Conservation (phyloP, 2,113 vertebrate species). For the Naja naja region DNA sequence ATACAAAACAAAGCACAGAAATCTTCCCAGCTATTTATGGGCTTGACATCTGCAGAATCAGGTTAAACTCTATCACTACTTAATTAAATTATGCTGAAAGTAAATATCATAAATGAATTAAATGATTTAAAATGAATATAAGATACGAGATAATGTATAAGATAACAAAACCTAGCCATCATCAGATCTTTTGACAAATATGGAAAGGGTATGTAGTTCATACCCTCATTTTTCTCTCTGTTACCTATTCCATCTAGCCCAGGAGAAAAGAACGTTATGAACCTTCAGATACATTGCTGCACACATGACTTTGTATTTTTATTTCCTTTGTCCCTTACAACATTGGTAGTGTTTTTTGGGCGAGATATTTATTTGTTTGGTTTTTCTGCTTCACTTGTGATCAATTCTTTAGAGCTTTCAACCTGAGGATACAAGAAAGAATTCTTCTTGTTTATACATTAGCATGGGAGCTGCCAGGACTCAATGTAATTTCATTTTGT, state of each 20-base stretch:
- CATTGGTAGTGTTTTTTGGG: fast-evolving
- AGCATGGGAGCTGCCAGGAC: not conserved
- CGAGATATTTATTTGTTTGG: not conserved
- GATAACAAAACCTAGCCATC: not conserved
- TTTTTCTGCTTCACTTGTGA: not conserved
- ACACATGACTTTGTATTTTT: not conserved
- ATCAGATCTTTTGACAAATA: not conserved
- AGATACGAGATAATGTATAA: not conserved
- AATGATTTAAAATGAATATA: not conserved
- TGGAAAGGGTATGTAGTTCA: not conserved
- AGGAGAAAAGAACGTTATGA: not conserved
- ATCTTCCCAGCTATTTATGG: not conserved
- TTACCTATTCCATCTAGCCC: not conserved
- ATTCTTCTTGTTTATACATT: not conserved
- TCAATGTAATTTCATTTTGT: not conserved
- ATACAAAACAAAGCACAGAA: not conserved
- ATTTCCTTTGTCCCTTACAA: not conserved
- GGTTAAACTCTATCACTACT: not conserved
- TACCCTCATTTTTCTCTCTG: not conserved
- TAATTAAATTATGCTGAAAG: not conserved
- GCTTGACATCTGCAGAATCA: not conserved
- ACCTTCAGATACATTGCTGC: not conserved
- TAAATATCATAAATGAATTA: not conserved
- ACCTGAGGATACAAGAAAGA: not conserved
- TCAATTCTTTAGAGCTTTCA: not conserved